Base-by-base conservation (phyloP, 2,888 invertebrate species). In the Coleophora flavipennella region DNA sequence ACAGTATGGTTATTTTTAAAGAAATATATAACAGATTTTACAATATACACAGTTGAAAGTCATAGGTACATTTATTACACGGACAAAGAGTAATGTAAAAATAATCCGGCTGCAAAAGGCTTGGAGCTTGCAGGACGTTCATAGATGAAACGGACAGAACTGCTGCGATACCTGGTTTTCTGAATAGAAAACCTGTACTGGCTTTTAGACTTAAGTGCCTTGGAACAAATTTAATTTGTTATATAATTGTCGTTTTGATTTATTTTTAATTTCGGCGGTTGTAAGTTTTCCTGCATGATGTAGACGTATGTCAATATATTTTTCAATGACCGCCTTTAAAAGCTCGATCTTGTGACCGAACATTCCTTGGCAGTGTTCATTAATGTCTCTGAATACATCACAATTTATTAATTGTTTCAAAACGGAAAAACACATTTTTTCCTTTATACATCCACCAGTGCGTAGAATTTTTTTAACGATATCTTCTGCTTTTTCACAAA, bases 191-290 rank as follows among this genome's bases (percentile, higher is more conserved):
- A n/a, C n/a, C n/a, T n/a, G n/a, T n/a, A n/a, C n/a, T n/a, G n/a
- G n/a, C n/a, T n/a, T n/a, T n/a, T n/a, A n/a, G n/a, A n/a, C n/a
- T n/a, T n/a, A n/a, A n/a, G n/a, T n/a, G n/a, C 38, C 38, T 13
- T 38, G 29, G 33, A 38, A 38, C 25, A 38, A 33, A 38, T 33
- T 38, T 10, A 38, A 28, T 38, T 38, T 33, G 33, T 38, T 38
- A 25, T 33, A 38, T 27, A 38, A 27, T 8, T 25, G 32, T 33
- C 38, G 12, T 33, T 38, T 38, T 12, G 38, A 38, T 38, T 4
- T 10, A 12, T 38, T 27, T 33, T 33, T 38, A 8, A 7, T 33
- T 10, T 14, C 14, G 13, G 8, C 20, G 3, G 13, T 33, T 33
- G 13, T 13, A 29, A 29, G 13, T 27, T 36, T 36, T 10, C 28